Base-by-base conservation (phyloP, 2,113 vertebrate species). In the Lanius ludovicianus region DNA sequence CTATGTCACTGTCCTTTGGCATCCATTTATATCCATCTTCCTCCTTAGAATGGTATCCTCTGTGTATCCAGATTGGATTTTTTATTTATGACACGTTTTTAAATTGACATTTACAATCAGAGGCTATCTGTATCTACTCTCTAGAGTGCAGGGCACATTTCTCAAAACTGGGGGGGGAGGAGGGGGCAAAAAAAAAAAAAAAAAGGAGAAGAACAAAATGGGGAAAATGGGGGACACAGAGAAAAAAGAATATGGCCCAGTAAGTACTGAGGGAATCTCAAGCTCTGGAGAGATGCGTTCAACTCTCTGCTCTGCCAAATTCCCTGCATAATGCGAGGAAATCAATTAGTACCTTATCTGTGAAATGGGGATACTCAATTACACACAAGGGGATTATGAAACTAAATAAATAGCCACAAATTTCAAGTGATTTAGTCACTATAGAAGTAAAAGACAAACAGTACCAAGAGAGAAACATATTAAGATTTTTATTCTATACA, bases 291-390 rank as follows among this genome's bases (percentile, higher is more conserved):
- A 94, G 76, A 44, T 31, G 27, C 1, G 1, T 95, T 96, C 92
- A 90, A 64, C 60, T 86, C 93, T 95, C 95, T 92, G 88, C 80
- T 96, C 93, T 94, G 93, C 92, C 95, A 96, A 95, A 96, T 92
- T 95, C 92, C 93, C 90, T 84, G 90, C 90, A 75, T 96, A 96
- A 96, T 88, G 85, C 1, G 16, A 96, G 68, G 68, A 96, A 96
- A 97, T 97, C 95, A 96, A 93, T 93, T 96, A 96, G 95, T 94
- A 90, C 64, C 73, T 96, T 93, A 96, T 94, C 92, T 96, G 93
- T 94, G 95, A 93, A 97, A 97, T 92, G 95, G 90, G 92, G 92
- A 95, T 95, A 95, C 88, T 96, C 88, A 94, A 90, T 95, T 95
- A 93, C 76, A 93, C 92, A 94, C 95, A 78, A 39, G 96, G 79